A percentile compares a stretch with the other conserved stretches of the same genome.
phyloP scores from a whole-genome alignment of 2,888 invertebrate genomes.

The Oscheius sp. region DNA sequence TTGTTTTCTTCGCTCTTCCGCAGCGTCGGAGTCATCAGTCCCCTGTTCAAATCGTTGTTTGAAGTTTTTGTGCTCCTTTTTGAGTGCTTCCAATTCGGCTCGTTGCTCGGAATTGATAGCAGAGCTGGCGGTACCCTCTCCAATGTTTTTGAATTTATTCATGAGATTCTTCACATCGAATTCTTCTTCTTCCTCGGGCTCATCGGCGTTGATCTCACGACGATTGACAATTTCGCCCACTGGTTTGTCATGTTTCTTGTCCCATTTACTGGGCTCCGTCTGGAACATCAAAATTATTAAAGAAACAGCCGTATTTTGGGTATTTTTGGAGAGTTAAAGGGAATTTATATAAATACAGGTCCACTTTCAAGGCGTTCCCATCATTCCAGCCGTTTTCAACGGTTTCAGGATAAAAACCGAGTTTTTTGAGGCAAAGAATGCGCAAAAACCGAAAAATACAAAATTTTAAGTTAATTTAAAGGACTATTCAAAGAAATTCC shows the following conservation, averaged over 20 bases:
- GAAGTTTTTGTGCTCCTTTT: slow-evolving; percentile 64
- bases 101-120: slow-evolving; percentile 41
- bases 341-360: too few relatives aligned
- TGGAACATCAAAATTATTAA: slow-evolving; percentile 29
- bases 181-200: slow-evolving; percentile 60
- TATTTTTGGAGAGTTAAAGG: neutral
- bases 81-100: slow-evolving; percentile 56
- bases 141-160: slow-evolving; percentile 73
- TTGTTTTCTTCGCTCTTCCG: slow-evolving; percentile 72
- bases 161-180: slow-evolving; percentile 73
- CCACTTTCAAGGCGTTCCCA: too few relatives aligned
- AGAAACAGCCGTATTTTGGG: too few relatives aligned
- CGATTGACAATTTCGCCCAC: slow-evolving; percentile 70
- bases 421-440: too few relatives aligned
- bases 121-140: slow-evolving; percentile 44
- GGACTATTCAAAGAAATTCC: neutral
- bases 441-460: too few relatives aligned
- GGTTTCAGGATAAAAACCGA: too few relatives aligned
- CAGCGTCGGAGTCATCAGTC: slow-evolving; percentile 72
- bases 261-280: slow-evolving; percentile 68
- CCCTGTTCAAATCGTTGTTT: slow-evolving; percentile 73
- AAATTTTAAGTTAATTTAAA: too few relatives aligned
- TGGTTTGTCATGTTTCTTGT: slow-evolving; percentile 65
- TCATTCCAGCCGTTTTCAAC: slow-evolving; percentile 83
- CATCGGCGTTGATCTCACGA: slow-evolving; percentile 40